Percentiles rank a stretch among this genome's conserved stretches.
Conservation (phyloP, 2,113 vertebrate genomes). For the Tragelaphus buxtoni region DNA sequence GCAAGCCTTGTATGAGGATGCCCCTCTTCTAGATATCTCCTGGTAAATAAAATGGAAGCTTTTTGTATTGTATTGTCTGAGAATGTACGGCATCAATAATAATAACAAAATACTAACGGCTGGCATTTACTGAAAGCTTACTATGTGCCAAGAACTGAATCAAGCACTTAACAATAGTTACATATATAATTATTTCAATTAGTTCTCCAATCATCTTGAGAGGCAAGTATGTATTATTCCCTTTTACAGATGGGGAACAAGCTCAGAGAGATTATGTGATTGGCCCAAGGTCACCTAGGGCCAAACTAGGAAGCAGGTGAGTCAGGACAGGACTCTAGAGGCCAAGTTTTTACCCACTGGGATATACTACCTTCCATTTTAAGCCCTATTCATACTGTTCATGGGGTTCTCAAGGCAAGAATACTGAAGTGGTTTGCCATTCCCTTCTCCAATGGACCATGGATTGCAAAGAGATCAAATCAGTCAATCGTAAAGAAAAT, state of each 20-base stretch:
- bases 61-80: background rate
- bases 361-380: background rate
- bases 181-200: background rate
- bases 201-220: background rate
- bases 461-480: background rate
- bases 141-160: background rate
- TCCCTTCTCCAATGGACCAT: background rate
- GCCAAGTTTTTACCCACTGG: background rate
- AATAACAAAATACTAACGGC: background rate
- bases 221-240: background rate
- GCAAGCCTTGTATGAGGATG: background rate
- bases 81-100: background rate
- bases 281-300: background rate
- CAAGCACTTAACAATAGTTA: background rate
- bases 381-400: background rate
- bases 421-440: background rate
- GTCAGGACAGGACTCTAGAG: background rate
- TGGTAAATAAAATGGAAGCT: background rate
- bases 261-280: background rate
- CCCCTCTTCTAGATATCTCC: background rate
- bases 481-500: background rate
- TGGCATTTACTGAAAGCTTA: background rate
- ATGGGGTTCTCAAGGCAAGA: background rate
- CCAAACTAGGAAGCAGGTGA: background rate
- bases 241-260: constrained; percentile 22